Base-by-base conservation (phyloP, 1,140 invertebrate genomes). In the Papilio dardanus region DNA sequence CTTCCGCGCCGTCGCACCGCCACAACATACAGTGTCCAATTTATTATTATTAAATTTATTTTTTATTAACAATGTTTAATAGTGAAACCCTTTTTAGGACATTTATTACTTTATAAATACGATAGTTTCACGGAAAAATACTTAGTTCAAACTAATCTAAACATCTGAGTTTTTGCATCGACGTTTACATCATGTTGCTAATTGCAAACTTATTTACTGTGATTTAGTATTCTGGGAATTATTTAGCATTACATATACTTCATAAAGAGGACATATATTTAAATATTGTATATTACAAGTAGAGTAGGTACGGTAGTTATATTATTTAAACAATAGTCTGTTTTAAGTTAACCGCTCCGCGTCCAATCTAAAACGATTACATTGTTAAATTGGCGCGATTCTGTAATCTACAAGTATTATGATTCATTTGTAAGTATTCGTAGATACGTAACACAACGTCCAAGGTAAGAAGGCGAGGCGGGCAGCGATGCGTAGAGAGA, bases 401-500 rank as follows among this genome's bases (percentile, higher is more conserved):
- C 35, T 73, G 28, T 73, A 73, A 58, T 33, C 42, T 73, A 21
- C 50, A 28, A 62, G 54, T 62, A n/a, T n/a, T n/a, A 73, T 54
- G 71, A 73, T 58, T 73, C 71, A 58, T 73, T 73, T 73, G 50
- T 73, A 58, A 46, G 46, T 50, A 73, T 71, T 31, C 24, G 30
- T 54, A 58, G 28, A 73, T 71, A 71, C 46, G 71, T 73, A 73
- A 73, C 71, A 46, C n/a, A n/a, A n/a, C n/a, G n/a, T 73, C 50
- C 42, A 46, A 46, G 42, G n/a, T n/a, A 46, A 46, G 42, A 2
- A 28, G 21, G 77, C 79, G 82, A 71, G 42, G 76, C 21, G 76
- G 35, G 76, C 88, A 88, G 33, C 86, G 76, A 82, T 83, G 78
- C 87, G 87, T 86, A 83, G 86, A 88, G 79, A 84, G 79, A 76